Evolutionary conservation across 2,888 invertebrate species (phyloP), one percentile per base, ranked within the genome.

Genomic region (Buathra laborator): DNA sequence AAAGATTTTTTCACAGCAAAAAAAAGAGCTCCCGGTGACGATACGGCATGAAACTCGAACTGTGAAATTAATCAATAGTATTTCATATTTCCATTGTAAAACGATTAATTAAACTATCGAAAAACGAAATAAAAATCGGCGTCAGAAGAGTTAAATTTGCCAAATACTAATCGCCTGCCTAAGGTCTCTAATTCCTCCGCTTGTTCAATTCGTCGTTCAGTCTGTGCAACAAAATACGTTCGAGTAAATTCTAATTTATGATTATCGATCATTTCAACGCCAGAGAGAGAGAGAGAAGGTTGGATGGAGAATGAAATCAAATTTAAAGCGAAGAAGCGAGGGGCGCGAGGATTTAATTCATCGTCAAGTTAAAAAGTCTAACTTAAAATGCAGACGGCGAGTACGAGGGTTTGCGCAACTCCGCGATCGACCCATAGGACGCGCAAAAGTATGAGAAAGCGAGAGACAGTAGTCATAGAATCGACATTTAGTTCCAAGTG

Each of bases 331-430:
- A 32, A 5, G 62, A 32, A 29, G 14, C 14, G 32, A 62, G 0
- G 37, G 5, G 51, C 43, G 64, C 64, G 37, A 6, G 19, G 29
- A 16, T 79, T 56, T 48, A 66, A 78, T 78, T 64, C 48, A 59
- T 67, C 46, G 44, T 62, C 44, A 48, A 77, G 68, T 72, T 51
- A 29, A 29, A 74, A 72, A 81, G 72, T 62, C 66, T 16, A 56
- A 71, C 19, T 37, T 24, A 71, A 76, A 80, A 75, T 76, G 10
- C 16, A 66, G 56, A 37, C 37, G 37, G 9, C 37, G 5, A 5
- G 6, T 37, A 9, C 37, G 37, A 24, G 24, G 7, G 37, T 37
- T 0, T 37, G 37, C 37, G 37, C 37, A 37, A 37, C 9, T 1
- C 37, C 1, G 37, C 37, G 37, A 37, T 9, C 37, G 37, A 37